Evolutionary conservation across 2,113 vertebrate species (phyloP).

Genomic region (Upupa epops): DNA sequence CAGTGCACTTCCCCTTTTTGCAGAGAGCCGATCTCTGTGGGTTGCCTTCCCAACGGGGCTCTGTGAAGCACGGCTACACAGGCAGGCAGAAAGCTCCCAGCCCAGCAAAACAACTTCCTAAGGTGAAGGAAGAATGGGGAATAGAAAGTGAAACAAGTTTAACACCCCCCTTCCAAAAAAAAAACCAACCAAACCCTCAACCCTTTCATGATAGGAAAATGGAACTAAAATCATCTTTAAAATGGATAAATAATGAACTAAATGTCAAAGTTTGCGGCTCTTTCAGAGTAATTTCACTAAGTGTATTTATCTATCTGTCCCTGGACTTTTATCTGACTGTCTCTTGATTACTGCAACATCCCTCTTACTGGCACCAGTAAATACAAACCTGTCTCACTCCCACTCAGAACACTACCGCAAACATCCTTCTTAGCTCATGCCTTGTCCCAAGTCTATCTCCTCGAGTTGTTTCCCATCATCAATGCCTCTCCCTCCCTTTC

Average conservation of each 20-base stretch:
- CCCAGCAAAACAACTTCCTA: not conserved
- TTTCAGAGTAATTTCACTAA: not conserved
- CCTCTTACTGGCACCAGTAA: not conserved
- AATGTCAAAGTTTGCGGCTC: not conserved
- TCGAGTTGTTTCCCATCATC: not conserved
- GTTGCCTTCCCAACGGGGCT: not conserved
- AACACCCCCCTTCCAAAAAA: too few relatives aligned
- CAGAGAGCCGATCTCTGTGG: not conserved
- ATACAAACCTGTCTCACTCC: not conserved
- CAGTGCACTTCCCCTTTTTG: not conserved
- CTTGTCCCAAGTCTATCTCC: not conserved
- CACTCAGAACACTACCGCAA: not conserved
- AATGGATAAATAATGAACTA: not conserved
- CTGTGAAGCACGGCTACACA: not conserved
- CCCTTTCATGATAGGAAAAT: rapidly evolving
- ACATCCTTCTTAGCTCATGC: not conserved
- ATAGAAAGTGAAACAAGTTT: not conserved
- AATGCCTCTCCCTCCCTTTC: not conserved
- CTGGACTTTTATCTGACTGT: not conserved
- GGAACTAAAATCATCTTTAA: not conserved
- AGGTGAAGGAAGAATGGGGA: not conserved
- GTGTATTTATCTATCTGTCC: not conserved
- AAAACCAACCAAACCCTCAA: not conserved
- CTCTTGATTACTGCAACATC: not conserved
- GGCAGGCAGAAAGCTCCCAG: not conserved